These are phyloP conservation scores for Echiichthys vipera DNA, from an alignment of 2,797 vertebrate species.

Conservation along the genomic window DNA sequence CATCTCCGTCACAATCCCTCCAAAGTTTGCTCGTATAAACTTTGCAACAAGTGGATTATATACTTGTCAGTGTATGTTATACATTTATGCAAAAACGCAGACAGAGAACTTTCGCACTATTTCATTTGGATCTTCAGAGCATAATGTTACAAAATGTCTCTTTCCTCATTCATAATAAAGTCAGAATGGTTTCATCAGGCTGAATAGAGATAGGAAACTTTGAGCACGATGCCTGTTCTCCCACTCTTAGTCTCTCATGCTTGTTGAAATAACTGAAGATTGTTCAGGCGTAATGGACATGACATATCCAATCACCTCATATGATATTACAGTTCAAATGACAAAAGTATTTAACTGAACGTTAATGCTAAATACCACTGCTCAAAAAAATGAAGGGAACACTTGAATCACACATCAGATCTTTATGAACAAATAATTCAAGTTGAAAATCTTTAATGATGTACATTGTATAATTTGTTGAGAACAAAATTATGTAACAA, in stretches of 20 bases:
- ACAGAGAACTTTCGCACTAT: constrained; percentile 13
- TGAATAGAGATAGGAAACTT: constrained; percentile 24
- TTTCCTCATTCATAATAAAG: constrained; percentile 40
- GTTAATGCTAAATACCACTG: too few relatives aligned
- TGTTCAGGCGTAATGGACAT: constrained; percentile 10
- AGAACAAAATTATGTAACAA: too few relatives aligned
- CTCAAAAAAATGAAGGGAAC: too few relatives aligned
- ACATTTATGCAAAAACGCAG: constrained; percentile 4
- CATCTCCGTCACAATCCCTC: not conserved
- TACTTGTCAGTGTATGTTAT: not conserved
- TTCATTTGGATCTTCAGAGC: constrained; percentile 24
- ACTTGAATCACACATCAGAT: too few relatives aligned
- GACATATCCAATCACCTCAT: constrained; percentile 32
- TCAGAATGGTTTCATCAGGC: constrained; percentile 32
- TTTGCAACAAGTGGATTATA: constrained; percentile 2
- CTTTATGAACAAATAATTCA: too few relatives aligned
- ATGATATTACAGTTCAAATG: not conserved
- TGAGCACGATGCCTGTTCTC: constrained; percentile 10
- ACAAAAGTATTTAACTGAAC: constrained; percentile 10
- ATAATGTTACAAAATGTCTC: constrained; percentile 24
- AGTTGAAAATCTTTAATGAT: too few relatives aligned
- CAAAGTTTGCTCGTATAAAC: not conserved
- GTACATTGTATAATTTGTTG: too few relatives aligned
- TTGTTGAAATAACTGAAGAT: constrained; percentile 20
- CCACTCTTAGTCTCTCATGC: constrained; percentile 13